These are phyloP conservation scores for Meloe dianella DNA, from an alignment of 2,888 invertebrate species.

Conservation along the genomic window DNA sequence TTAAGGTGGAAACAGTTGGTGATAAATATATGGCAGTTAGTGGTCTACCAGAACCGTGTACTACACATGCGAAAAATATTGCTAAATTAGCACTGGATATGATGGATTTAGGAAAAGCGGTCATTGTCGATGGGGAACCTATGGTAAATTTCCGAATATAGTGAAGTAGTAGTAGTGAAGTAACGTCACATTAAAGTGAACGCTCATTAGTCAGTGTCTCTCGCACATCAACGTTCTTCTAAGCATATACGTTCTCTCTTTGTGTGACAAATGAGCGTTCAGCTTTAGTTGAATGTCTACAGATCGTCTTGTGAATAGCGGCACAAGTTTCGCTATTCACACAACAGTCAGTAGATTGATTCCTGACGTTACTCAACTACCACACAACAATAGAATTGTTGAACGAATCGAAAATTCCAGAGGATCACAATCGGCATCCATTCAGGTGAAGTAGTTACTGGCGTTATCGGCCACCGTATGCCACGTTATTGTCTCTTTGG, in stretches of 20 bases:
- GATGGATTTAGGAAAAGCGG: conserved; percentile 91
- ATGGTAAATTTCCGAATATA: conserved; percentile 69
- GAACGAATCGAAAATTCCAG: conserved; percentile 65
- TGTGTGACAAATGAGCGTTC: too few species aligned
- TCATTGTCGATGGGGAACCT: conserved; percentile 84
- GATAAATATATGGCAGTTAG: conserved; percentile 99
- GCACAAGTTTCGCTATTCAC: too few species aligned
- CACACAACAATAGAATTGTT: too few species aligned
- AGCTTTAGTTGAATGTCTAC: too few species aligned
- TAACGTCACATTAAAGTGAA: too few species aligned
- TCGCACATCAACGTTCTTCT: too few species aligned
- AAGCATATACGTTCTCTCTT: too few species aligned
- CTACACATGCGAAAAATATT: conserved; percentile 89
- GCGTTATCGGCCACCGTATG: conserved; percentile 93
- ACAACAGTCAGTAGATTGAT: background rate
- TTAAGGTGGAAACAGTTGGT: conserved; percentile 94
- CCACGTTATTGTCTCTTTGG: conserved; percentile 93
- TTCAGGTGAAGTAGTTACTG: conserved; percentile 92
- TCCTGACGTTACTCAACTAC: background rate
- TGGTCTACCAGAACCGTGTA: conserved; percentile 90
- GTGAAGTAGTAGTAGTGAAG: too few species aligned
- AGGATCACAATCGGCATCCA: conserved; percentile 94
- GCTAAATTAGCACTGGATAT: conserved; percentile 89
- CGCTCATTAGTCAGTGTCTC: too few species aligned
- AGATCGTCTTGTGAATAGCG: too few species aligned